Base-by-base conservation (phyloP, 2,797 vertebrate genomes). In the Pyrocephalus nanus region DNA sequence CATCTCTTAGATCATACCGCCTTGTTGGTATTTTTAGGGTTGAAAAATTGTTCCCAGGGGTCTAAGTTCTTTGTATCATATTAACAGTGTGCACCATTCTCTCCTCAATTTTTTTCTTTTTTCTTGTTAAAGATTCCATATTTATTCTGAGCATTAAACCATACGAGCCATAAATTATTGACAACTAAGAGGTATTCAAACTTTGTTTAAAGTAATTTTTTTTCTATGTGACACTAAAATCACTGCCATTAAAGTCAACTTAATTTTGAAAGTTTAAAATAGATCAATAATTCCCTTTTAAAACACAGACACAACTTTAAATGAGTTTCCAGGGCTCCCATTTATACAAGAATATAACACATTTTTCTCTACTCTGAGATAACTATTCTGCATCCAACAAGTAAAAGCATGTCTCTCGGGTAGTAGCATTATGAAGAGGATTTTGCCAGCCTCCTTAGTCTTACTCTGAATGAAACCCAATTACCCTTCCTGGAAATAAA, bases 41-140 rank as follows among this genome's bases (percentile, higher is more conserved):
- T 96, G 94, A 97, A 94, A 94, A 95, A 96, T 86, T 65, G 80
- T 70, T 95, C 88, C 85, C 93, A 75, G 66, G 87, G 43, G 85
- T 66, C 34, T 83, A 73, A 32, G 30, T 75, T 93, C 60, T 82
- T 90, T 89, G 47, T 81, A 62, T 65, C 38, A n/a, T 61, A 89
- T 89, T 92, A 91, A 65, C 8, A 66, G 36, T 42, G 23, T 83
- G 61, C 27, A 88, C 27, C 54, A 88, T 86, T 86, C 80, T 87
- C n/a, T 75, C 30, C 51, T 92, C 32, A 71, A 66, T 54, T 93
- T 76, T 91, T 22, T 72, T 54, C 17, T 47, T 60, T 91, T 79
- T 70, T 72, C 54, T 85, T 88, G 48, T 79, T 80, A 77, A 84
- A 86, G 36, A 88, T 67, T 76, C 29, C 6, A 16, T 80, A 88